Evolutionary conservation across 2,888 invertebrate species (phyloP), one percentile per base, ranked within the genome.

Genomic region (Cephus sareptanus): DNA sequence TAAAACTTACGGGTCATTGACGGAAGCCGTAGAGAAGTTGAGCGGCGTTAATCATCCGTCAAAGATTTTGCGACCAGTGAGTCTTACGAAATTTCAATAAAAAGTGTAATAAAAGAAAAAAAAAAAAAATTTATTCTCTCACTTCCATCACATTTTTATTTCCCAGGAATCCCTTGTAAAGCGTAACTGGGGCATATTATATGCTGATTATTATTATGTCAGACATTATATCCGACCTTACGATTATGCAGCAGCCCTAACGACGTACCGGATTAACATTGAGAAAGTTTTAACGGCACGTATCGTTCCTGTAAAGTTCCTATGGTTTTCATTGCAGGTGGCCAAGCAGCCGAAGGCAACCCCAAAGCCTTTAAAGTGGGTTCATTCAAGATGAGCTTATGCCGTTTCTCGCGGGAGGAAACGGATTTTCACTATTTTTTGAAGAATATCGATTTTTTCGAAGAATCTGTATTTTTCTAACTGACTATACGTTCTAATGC

Each of bases 381-480:
- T 30, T 68, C 77, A 34, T 74, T 77, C 34, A 15, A 40, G n/a
- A 35, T 56, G 34, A 77, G 76, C 76, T 73, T 77, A 34, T 23
- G 31, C 31, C 71, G 71, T 13, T 31, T 31, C 71, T 30, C 71
- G 13, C 30, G 71, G 9, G 31, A 71, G 30, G 31, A 31, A 71
- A 71, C 31, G 31, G 31, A 71, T 33, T 71, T 31, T 34, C 13
- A 31, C 12, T 71, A 71, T 71, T 13, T 4, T 71, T 71, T 23
- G 71, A 23, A 71, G 31, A 71, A 34, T 71, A 71, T 71, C 12
- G 0, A 31, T 15, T 31, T 35, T 71, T 71, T 71, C 2, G 12
- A 4, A 31, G 82, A 87, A 84, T 83, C 84, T 85, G 83, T 83
- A 82, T 85, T 86, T 87, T 86, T 86, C 85, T 84, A 86, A 87